phyloP scores from a whole-genome alignment of 2,888 invertebrate genomes.

The Odontocolon sp. region DNA sequence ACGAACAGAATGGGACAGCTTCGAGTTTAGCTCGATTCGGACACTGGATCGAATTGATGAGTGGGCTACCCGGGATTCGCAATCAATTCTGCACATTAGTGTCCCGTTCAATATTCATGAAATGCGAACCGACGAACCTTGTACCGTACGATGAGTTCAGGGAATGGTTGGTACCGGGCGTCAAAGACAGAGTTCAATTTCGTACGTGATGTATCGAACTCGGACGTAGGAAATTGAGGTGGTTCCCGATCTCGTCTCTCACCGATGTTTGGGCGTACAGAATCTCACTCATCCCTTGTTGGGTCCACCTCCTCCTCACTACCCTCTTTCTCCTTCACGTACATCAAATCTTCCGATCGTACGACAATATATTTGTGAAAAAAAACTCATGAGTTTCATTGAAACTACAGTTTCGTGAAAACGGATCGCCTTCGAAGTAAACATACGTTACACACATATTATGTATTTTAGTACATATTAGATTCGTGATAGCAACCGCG shows the following conservation, averaged over 20 bases:
- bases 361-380: no score
- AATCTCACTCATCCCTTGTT: no score
- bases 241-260: slow-evolving; percentile 15
- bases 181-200: slow-evolving; percentile 78
- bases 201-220: slow-evolving; percentile 73
- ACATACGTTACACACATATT: no score
- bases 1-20: slow-evolving; percentile 19
- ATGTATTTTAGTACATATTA: no score
- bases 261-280: no score
- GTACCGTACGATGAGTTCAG: slow-evolving; percentile 11
- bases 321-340: no score
- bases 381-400: no score
- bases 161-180: slow-evolving; percentile 54
- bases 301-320: no score
- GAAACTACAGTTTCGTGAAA: no score
- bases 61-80: slow-evolving; percentile 64
- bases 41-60: slow-evolving; percentile 71
- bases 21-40: slow-evolving; percentile 38
- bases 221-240: slow-evolving; percentile 71
- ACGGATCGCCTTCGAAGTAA: no score
- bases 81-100: slow-evolving; percentile 75
- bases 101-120: slow-evolving; percentile 66
- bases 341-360: no score
- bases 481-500: no score
- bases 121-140: slow-evolving; percentile 17